These are phyloP conservation scores for Ellobius talpinus DNA, from an alignment of 2,113 vertebrate species.

Conservation along the genomic window DNA sequence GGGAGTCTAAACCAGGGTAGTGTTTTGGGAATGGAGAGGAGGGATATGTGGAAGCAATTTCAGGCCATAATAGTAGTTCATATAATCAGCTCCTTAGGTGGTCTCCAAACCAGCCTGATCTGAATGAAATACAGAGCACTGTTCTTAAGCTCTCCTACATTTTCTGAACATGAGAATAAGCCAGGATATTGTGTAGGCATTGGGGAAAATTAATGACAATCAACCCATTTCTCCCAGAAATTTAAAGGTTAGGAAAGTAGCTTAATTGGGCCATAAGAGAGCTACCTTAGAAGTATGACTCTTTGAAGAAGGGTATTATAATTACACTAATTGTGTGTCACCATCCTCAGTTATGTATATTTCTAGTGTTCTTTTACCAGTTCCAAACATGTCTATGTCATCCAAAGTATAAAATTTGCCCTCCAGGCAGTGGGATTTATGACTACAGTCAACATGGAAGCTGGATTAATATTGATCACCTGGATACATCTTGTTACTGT, in stretches of 20 bases:
- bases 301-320: slow-evolving; percentile 71
- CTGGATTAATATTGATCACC: slow-evolving; percentile 5
- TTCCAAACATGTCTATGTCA: neutral
- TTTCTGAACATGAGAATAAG: neutral
- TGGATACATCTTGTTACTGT: neutral
- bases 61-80: neutral
- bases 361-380: neutral
- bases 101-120: neutral
- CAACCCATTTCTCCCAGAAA: neutral
- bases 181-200: neutral
- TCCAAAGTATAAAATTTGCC: slow-evolving; percentile 64
- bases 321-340: slow-evolving; percentile 75
- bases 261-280: neutral
- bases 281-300: slow-evolving; percentile 58
- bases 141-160: neutral
- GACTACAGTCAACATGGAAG: neutral
- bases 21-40: neutral
- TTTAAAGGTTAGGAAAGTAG: neutral
- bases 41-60: neutral
- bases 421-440: slow-evolving; percentile 68
- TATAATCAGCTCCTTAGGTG: neutral
- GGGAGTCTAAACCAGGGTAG: neutral
- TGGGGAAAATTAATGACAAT: neutral
- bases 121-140: neutral
- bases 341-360: slow-evolving; percentile 7